These are phyloP conservation scores for Ptycholaimellus sp. DNA, from an alignment of 2,888 invertebrate species.

Conservation along the genomic window DNA sequence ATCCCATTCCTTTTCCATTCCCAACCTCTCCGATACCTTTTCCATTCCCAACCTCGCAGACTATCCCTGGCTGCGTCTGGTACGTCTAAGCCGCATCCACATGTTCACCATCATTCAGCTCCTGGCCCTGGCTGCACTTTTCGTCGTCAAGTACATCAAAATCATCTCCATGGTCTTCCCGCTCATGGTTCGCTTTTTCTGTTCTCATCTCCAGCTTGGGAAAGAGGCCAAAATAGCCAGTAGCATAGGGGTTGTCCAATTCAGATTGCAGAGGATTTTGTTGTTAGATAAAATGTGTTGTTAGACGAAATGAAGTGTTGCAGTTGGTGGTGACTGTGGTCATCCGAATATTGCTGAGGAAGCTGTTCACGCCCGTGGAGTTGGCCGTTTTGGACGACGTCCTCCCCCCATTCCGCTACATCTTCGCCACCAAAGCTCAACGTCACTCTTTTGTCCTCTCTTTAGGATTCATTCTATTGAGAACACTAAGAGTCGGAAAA, in stretches of 20 bases:
- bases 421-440: no score
- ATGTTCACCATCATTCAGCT: constrained; percentile 30
- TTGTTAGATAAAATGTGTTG: no score
- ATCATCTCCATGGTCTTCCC: constrained; percentile 18
- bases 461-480: no score
- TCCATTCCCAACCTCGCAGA: constrained; percentile 13
- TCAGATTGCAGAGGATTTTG: no score
- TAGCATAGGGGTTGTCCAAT: no score
- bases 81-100: constrained; percentile 24
- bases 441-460: no score
- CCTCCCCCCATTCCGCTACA: constrained; percentile 9
- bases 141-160: constrained; percentile 26
- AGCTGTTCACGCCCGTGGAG: constrained; percentile 11
- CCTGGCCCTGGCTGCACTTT: constrained; percentile 26
- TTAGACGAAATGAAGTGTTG: not conserved
- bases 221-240: no score
- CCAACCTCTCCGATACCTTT: not conserved
- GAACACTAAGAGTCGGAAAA: no score
- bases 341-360: constrained; percentile 9
- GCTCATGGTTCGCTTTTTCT: no score
- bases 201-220: no score
- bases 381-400: constrained; percentile 11
- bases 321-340: constrained; percentile 5
- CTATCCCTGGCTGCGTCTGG: constrained; percentile 18
- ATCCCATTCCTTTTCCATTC: constrained; percentile 12